Percentiles rank a stretch among this genome's conserved stretches.
These are phyloP conservation scores for Aphrophora alni DNA, from an alignment of 2,888 invertebrate genomes.

Conservation along the genomic window DNA sequence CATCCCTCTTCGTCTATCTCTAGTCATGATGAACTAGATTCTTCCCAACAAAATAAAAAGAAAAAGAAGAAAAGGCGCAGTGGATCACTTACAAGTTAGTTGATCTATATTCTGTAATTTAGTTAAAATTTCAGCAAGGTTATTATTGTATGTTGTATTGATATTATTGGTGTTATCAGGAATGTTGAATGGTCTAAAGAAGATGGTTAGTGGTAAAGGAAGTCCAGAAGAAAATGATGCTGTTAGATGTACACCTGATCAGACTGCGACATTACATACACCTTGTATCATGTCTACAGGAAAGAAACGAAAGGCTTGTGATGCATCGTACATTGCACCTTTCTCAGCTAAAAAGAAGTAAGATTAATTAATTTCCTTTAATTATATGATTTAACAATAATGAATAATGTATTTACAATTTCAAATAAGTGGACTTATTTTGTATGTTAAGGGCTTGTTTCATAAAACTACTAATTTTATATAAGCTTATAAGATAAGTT, in stretches of 20 bases:
- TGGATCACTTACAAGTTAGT: conserved; percentile 84
- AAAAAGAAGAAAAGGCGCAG: conserved; percentile 79
- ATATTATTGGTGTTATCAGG: conserved; percentile 59
- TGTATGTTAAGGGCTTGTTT: too few relatives aligned
- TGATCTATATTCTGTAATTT: background rate
- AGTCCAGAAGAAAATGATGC: conserved; percentile 53
- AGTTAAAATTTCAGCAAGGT: too few relatives aligned
- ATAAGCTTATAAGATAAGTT: too few relatives aligned
- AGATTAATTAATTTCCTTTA: conserved; percentile 43
- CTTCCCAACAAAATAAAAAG: conserved; percentile 55
- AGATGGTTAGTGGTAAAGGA: conserved; percentile 73
- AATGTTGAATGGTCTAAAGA: conserved; percentile 77
- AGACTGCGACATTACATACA: conserved; percentile 55
- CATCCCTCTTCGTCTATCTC: conserved; percentile 31
- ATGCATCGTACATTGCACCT: conserved; percentile 59
- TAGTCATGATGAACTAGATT: conserved; percentile 33
- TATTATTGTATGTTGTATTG: background rate
- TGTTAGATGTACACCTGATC: conserved; percentile 59
- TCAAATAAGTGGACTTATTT: background rate
- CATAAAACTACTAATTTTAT: too few relatives aligned
- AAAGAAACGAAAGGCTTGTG: conserved; percentile 69
- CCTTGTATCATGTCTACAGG: conserved; percentile 65
- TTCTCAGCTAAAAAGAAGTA: conserved; percentile 74
- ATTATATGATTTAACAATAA: too few relatives aligned
- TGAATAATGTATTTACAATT: background rate